A percentile compares a stretch with the other conserved stretches of the same genome.
Conservation (phyloP, 2,113 vertebrate genomes). For the Urocitellus parryii region DNA sequence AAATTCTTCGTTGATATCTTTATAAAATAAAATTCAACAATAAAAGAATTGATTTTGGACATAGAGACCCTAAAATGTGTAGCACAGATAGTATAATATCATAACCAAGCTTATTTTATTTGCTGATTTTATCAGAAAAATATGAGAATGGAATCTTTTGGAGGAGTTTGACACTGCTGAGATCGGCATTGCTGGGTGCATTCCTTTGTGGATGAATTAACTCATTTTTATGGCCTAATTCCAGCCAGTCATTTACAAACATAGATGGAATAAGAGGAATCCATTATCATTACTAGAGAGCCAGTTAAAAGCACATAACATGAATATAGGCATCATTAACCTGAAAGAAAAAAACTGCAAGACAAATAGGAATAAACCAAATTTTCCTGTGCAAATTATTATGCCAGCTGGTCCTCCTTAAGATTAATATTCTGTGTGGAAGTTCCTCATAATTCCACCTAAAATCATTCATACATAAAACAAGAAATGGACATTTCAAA, state of each 20-base stretch:
- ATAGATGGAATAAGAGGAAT: neutral
- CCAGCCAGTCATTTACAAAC: constrained; percentile 55
- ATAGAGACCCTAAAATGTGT: neutral
- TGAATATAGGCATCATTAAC: constrained; percentile 58
- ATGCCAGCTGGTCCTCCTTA: constrained; percentile 65
- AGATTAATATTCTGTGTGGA: constrained; percentile 67
- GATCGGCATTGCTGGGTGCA: neutral
- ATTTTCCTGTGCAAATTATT: constrained; percentile 62
- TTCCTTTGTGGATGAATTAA: constrained; percentile 42
- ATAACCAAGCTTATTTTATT: constrained; percentile 36
- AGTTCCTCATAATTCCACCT: constrained; percentile 55
- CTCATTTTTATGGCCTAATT: neutral
- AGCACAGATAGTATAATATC: neutral
- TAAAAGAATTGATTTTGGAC: constrained; percentile 10
- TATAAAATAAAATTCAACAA: constrained; percentile 46
- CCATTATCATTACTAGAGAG: constrained; percentile 22
- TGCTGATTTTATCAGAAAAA: constrained; percentile 33
- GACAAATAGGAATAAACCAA: constrained; percentile 61
- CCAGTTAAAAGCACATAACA: constrained; percentile 38
- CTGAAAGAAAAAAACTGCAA: constrained; percentile 41
- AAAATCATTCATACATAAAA: constrained; percentile 58
- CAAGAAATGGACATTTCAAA: constrained; percentile 61
- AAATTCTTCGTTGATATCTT: constrained; percentile 48
- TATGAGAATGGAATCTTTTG: neutral
- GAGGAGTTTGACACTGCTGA: neutral